phyloP scores from a whole-genome alignment of 2,797 vertebrate species.

The Hydrocynus forskahlii region DNA sequence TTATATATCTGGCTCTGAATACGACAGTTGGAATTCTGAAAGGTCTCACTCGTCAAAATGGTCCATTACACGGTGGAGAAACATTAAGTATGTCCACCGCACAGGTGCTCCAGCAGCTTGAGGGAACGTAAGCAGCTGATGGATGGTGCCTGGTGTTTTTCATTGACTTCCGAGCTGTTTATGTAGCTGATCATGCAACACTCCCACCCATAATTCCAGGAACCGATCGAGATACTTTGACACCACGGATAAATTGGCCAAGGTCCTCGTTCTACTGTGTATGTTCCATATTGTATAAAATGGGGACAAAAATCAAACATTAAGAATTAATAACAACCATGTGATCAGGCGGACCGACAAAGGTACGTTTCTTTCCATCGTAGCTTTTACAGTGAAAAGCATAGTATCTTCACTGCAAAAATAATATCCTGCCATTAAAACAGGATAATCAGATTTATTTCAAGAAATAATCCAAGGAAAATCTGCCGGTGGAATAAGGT shows the following conservation, averaged over 20 bases:
- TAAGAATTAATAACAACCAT: background rate
- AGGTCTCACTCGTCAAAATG: slow-evolving; percentile 64
- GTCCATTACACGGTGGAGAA: slow-evolving; percentile 58
- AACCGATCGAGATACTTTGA: slow-evolving; percentile 8
- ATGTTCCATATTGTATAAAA: background rate
- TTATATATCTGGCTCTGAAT: slow-evolving; percentile 47
- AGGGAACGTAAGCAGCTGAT: slow-evolving; percentile 47
- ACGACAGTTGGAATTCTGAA: slow-evolving; percentile 59
- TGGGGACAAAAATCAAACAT: background rate
- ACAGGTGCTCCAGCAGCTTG: slow-evolving; percentile 51
- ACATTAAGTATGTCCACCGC: slow-evolving; percentile 55
- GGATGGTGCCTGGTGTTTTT: slow-evolving; percentile 51
- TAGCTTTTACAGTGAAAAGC: background rate
- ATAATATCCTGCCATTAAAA: background rate
- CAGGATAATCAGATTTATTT: no score
- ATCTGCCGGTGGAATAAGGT: no score
- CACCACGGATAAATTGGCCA: background rate
- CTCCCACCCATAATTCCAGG: background rate
- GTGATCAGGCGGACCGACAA: background rate
- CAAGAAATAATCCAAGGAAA: no score
- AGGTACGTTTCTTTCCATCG: background rate
- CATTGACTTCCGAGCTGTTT: slow-evolving; percentile 43
- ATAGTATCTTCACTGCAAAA: background rate
- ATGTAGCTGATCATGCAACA: slow-evolving; percentile 40
- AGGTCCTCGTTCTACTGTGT: background rate